These are phyloP conservation scores for Papilio polytes DNA, from an alignment of 1,140 invertebrate species.

Conservation along the genomic window DNA sequence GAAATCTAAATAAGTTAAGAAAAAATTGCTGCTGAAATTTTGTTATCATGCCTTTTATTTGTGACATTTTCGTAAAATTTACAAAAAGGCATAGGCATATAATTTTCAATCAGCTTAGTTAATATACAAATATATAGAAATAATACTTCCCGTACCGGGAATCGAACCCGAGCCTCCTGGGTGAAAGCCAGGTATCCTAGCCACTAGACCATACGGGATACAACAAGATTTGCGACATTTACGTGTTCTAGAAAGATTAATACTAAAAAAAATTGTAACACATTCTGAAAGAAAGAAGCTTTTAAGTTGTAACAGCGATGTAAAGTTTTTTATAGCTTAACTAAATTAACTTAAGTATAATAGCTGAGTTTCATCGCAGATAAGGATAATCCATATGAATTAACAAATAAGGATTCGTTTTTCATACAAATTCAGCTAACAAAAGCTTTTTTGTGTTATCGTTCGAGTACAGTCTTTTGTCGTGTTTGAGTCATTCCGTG, in stretches of 20 bases:
- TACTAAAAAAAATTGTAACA: too few species aligned
- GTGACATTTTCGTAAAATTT: background rate
- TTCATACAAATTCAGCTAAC: background rate
- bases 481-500: background rate
- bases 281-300: too few species aligned
- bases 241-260: background rate
- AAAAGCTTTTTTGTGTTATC: background rate
- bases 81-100: too few species aligned
- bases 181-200: conserved; percentile 38
- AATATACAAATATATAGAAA: background rate
- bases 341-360: background rate
- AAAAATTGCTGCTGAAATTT: too few species aligned
- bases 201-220: conserved; percentile 36
- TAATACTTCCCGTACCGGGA: conserved; percentile 32
- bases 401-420: background rate
- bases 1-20: too few species aligned
- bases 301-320: too few species aligned
- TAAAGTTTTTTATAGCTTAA: background rate
- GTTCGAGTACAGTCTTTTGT: background rate
- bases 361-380: background rate
- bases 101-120: background rate
- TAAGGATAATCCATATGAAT: background rate
- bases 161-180: conserved; percentile 37
- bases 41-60: background rate
- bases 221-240: background rate